Evolutionary conservation across 2,888 invertebrate genomes (phyloP).

Genomic region (Helicoverpa assulta): DNA sequence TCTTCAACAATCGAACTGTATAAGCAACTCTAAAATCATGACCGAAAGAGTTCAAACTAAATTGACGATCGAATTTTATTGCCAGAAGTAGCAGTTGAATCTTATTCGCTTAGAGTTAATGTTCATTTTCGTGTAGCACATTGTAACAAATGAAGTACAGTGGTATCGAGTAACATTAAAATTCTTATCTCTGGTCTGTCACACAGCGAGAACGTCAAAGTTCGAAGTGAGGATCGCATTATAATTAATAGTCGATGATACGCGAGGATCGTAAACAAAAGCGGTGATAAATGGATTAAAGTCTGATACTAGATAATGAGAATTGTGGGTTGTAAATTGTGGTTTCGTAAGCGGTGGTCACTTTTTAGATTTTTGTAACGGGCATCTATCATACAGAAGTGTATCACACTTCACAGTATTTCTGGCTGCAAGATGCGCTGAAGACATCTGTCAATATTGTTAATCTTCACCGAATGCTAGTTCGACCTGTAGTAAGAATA

Average conservation of each 20-base stretch:
- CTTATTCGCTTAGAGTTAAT: conserved; percentile 61
- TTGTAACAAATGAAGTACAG: conserved; percentile 72
- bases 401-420: conserved; percentile 45
- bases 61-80: conserved; percentile 37
- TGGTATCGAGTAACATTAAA: conserved; percentile 88
- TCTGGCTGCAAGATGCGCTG: conserved; percentile 17
- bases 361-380: conserved; percentile 70
- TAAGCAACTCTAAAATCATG: conserved; percentile 65
- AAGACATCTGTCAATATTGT: conserved; percentile 28
- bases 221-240: conserved; percentile 89
- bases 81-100: conserved; percentile 48
- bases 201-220: conserved; percentile 89
- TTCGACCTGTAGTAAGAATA: conserved; percentile 3
- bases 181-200: conserved; percentile 90
- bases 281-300: conserved; percentile 90
- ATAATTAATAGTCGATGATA: conserved; percentile 90
- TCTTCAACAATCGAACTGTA: conserved; percentile 61
- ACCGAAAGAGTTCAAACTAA: conserved; percentile 71
- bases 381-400: conserved; percentile 63
- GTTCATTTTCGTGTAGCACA: conserved; percentile 66
- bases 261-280: conserved; percentile 90
- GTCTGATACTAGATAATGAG: conserved; percentile 87
- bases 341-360: conserved; percentile 86
- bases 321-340: conserved; percentile 87
- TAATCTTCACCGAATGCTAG: conserved; percentile 19